A percentile compares a stretch with the other conserved stretches of the same genome.
Conservation (phyloP, 1,140 invertebrate species). For the Agrilus planipennis region DNA sequence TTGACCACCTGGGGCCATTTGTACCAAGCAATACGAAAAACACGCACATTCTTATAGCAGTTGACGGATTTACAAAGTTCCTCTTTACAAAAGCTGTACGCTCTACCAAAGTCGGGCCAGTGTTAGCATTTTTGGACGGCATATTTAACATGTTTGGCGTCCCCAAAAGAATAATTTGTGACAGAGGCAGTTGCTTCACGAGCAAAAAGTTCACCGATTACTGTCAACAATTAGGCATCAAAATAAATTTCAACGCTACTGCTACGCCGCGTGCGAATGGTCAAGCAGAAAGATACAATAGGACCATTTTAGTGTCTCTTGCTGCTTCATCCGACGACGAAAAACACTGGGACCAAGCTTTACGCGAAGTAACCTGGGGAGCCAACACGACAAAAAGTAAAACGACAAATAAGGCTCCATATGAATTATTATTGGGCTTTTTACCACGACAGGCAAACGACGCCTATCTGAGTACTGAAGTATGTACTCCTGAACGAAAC, state of each 20-base stretch:
- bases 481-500: too few relatives aligned
- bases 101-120: constrained; percentile 3
- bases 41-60: constrained; percentile 24
- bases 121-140: not conserved
- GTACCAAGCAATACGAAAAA: constrained; percentile 13
- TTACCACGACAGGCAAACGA: not conserved
- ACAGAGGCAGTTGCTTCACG: constrained; percentile 27
- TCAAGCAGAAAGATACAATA: constrained; percentile 23
- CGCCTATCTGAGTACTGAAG: not conserved
- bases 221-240: constrained; percentile 19
- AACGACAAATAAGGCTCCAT: constrained; percentile 5
- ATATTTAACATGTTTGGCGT: constrained; percentile 22
- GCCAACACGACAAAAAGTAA: constrained; percentile 16
- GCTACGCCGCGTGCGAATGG: constrained; percentile 29
- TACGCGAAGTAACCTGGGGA: constrained; percentile 19
- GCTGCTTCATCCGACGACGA: constrained; percentile 14
- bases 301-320: constrained; percentile 19
- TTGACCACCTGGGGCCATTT: constrained; percentile 19
- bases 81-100: constrained; percentile 6
- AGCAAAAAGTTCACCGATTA: constrained; percentile 15
- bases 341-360: constrained; percentile 18
- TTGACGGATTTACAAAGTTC: constrained; percentile 32
- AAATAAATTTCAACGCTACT: constrained; percentile 24
- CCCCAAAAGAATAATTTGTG: constrained; percentile 22
- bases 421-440: constrained; percentile 7